Percentiles rank a stretch among this genome's conserved stretches.
Conservation (phyloP, 2,888 invertebrate species). For the Aricia artaxerxes region DNA sequence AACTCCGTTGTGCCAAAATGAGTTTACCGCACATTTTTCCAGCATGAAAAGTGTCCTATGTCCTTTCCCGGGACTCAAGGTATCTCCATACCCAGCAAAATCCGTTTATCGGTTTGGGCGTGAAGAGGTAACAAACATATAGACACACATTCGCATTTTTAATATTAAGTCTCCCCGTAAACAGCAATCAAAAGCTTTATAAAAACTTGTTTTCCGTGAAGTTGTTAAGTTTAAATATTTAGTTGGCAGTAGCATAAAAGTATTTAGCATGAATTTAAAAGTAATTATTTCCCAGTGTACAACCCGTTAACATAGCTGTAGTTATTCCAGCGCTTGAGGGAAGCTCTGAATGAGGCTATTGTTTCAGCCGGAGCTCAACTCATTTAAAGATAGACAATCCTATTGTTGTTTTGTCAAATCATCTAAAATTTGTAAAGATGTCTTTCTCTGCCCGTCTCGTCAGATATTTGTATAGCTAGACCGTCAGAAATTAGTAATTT, state of each 20-base stretch:
- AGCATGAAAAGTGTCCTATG: too few relatives aligned
- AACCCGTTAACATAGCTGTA: slow-evolving; percentile 62
- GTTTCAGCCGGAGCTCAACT: slow-evolving; percentile 61
- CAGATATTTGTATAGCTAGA: slow-evolving; percentile 49
- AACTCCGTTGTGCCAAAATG: too few relatives aligned
- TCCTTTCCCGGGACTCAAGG: too few relatives aligned
- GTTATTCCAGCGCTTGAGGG: slow-evolving; percentile 67
- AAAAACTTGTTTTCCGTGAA: not conserved
- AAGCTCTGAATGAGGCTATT: slow-evolving; percentile 72
- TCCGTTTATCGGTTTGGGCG: too few relatives aligned
- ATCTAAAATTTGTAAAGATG: slow-evolving; percentile 67
- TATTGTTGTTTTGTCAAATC: slow-evolving; percentile 60
- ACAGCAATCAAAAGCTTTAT: not conserved
- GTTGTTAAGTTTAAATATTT: slow-evolving; percentile 17
- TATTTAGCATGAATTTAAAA: slow-evolving; percentile 41
- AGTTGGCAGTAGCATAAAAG: not conserved
- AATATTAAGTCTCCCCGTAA: not conserved
- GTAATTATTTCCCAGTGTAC: slow-evolving; percentile 62
- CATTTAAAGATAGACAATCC: slow-evolving; percentile 73
- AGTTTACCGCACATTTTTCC: too few relatives aligned
- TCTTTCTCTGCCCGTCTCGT: slow-evolving; percentile 57
- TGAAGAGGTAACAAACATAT: too few relatives aligned
- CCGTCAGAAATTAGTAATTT: slow-evolving; percentile 33
- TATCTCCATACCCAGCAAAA: too few relatives aligned
- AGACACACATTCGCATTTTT: too few relatives aligned